Conservation (phyloP, 2,113 vertebrate genomes). For the Tetrax tetrax region DNA sequence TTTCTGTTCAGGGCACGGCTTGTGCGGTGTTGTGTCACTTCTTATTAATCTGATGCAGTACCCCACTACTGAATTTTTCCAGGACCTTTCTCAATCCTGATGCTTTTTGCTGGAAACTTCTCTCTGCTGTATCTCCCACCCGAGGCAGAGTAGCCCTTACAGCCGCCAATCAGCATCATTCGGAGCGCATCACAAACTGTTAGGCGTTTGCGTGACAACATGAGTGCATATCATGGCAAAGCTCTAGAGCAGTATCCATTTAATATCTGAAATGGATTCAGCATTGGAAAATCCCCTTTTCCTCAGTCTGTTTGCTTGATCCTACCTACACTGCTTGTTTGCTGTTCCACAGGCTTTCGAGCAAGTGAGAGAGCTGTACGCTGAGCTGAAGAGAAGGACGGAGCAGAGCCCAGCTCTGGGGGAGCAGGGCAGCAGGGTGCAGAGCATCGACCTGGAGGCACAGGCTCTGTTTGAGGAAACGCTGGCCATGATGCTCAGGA, state of each 20-base stretch:
- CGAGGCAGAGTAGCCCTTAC: neutral
- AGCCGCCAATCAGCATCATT: neutral
- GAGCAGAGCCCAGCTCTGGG: slow-evolving; percentile 29
- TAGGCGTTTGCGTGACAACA: accelerated
- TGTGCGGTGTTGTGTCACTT: accelerated
- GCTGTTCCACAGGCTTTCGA: slow-evolving; percentile 75
- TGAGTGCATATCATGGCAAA: neutral
- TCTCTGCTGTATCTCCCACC: neutral
- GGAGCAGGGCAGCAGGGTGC: slow-evolving; percentile 64
- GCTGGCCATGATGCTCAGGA: slow-evolving; percentile 72
- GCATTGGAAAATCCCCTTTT: accelerated
- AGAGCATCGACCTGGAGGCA: slow-evolving; percentile 75
- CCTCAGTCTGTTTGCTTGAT: neutral
- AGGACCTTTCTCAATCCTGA: neutral
- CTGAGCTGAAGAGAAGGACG: slow-evolving; percentile 66
- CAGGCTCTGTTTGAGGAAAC: slow-evolving; percentile 79
- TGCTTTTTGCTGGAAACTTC: neutral
- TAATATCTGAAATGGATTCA: neutral
- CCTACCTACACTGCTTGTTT: neutral
- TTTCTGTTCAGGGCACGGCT: accelerated
- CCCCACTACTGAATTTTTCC: neutral
- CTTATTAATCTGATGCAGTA: neutral
- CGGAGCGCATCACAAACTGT: accelerated
- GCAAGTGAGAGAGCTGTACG: slow-evolving; percentile 73
- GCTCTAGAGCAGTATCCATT: neutral